Conservation (phyloP, 2,113 vertebrate species). For the Bungarus multicinctus region DNA sequence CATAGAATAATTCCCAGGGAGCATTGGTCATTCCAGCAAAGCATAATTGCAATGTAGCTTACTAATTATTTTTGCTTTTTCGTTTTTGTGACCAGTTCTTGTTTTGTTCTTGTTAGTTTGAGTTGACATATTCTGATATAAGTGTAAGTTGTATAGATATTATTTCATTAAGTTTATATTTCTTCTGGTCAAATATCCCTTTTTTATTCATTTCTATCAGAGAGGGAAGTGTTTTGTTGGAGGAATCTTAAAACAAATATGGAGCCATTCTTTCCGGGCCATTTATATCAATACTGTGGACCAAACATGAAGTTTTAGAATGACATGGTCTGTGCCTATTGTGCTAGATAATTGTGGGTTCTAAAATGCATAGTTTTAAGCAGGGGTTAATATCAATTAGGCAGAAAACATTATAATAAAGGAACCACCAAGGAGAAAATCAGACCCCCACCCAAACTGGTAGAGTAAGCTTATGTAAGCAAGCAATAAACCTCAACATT, state of each 20-base stretch:
- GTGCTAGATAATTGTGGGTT: background rate
- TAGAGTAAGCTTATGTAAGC: background rate
- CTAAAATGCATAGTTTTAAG: background rate
- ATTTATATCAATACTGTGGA: background rate
- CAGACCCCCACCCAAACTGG: background rate
- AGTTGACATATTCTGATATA: background rate
- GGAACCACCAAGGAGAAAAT: background rate
- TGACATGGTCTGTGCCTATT: background rate
- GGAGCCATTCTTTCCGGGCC: background rate
- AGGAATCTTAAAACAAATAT: background rate
- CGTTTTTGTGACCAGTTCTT: background rate
- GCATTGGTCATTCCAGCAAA: no score
- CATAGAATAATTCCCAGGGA: background rate
- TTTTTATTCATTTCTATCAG: background rate
- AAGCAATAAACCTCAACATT: background rate
- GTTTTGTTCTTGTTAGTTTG: accelerated
- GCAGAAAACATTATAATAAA: background rate
- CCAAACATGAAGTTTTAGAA: background rate
- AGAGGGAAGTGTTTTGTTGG: background rate
- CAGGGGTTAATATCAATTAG: background rate
- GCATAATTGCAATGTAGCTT: background rate
- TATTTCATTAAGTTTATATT: background rate
- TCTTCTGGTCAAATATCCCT: background rate
- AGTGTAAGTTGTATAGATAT: background rate
- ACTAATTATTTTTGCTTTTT: constrained; percentile 18